Base-by-base conservation (phyloP, 2,888 invertebrate genomes). In the Eristalis intricaria region DNA sequence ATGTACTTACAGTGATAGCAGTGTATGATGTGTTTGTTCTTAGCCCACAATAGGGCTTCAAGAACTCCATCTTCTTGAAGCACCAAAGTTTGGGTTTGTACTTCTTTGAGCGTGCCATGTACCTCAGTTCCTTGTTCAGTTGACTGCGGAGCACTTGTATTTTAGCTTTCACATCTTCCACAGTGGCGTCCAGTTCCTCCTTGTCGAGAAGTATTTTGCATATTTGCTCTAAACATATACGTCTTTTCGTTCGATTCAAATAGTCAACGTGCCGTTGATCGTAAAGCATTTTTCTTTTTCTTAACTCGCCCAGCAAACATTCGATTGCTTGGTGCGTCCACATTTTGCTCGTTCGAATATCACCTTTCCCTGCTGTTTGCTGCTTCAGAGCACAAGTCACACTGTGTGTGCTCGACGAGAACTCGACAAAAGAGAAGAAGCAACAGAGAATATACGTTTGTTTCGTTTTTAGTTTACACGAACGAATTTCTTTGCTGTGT, bases 1-100 rank as follows among this genome's bases (percentile, higher is more conserved):
- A 19, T 50, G 22, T 38, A 80, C 81, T 77, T 76, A 85, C 85
- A 35, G 22, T 1, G 60, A 26, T 23, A 1, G 74, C 10, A n/a
- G 13, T 11, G 11, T 66, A 66, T 32, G 50, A 19, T 35, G 73
- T 61, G 7, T 81, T 68, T 56, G 38, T 60, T 74, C 68, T 73
- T 15, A n/a, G 1, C 4, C 66, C 80, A 32, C 69, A 70, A 15
- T 82, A 71, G 0, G 86, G 86, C n/a, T 81, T 78, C 0, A 86
- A 38, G 56, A 82, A 86, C 38, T 86, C 86, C 83, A 86, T 82
- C 75, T 86, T 86, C 38, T 83, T 86, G n/a, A 86, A 86, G 29
- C 86, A 86, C 86, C 86, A 86, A 1, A 86, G 68, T 13, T 78
- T 86, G 13, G 86, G 83, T 50, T 82, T 82, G 68, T 86, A 83